Base-by-base conservation (phyloP, 1,140 invertebrate species). In the Papilio machaon region DNA sequence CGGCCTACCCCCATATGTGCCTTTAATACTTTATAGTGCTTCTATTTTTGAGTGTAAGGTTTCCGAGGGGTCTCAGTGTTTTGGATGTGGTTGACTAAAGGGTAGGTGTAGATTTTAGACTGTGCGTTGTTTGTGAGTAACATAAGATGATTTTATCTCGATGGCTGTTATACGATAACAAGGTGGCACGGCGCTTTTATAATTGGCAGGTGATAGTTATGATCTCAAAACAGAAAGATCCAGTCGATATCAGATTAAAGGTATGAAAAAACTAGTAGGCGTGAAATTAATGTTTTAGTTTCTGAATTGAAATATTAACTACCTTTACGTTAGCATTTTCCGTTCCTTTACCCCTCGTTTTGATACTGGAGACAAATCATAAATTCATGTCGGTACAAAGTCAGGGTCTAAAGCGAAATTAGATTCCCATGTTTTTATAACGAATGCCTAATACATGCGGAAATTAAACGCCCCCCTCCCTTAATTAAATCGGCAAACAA, bases 401-500 rank as follows among this genome's bases (percentile, higher is more conserved):
- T 84, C 80, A 85, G 49, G 85, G 82, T 81, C 87, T 87, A 85
- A 87, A 88, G 43, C 86, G 88, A 88, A 88, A 89, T 86, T 79
- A 81, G 84, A 87, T 88, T 85, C 81, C 84, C 85, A 88, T 90
- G 87, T 89, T 91, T 92, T 91, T 87, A 91, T 89, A 91, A 91
- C 88, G 88, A 88, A 89, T 81, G 84, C 84, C 86, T 89, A 91
- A 89, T 87, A 86, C 64, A 83, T 82, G 81, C 75, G 86, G 87
- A 90, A 90, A 92, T 91, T 89, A 91, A 91, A 86, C 85, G 78
- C 82, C 85, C 85, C 87, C 84, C 85, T 43, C 7, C 38, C 38
- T 43, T 89, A 90, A 92, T 92, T 92, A 91, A 92, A 90, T 90
- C 89, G 82, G 73, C 87, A 89, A 89, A 91, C 89, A 87, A 83